phyloP scores from a whole-genome alignment of 2,113 vertebrate genomes.

The Passer montanus region DNA sequence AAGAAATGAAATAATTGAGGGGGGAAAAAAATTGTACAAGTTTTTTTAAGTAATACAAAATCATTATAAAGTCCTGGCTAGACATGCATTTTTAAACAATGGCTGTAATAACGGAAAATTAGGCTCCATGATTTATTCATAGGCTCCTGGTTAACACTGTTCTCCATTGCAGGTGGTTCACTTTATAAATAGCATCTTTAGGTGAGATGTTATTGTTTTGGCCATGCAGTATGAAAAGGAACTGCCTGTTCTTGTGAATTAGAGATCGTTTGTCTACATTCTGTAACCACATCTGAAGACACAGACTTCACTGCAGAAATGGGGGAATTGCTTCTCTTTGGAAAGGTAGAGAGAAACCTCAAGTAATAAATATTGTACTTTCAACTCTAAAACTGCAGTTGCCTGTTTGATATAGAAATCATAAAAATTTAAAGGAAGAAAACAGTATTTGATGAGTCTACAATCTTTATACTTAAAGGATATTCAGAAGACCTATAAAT shows the following conservation, averaged over 20 bases:
- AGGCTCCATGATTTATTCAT: conserved; percentile 80
- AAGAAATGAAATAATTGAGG: conserved; percentile 53
- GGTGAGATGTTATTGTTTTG: conserved; percentile 43
- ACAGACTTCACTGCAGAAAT: background rate
- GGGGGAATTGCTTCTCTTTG: background rate
- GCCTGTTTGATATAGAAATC: conserved; percentile 47
- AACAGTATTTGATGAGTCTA: conserved; percentile 74
- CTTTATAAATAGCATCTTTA: conserved; percentile 68
- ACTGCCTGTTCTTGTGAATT: background rate
- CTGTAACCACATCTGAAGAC: background rate
- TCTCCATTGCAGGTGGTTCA: conserved; percentile 55
- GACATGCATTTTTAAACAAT: conserved; percentile 81
- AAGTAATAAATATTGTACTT: background rate
- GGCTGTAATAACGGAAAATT: conserved; percentile 80
- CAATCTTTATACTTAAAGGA: conserved; percentile 71
- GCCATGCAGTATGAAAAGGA: background rate
- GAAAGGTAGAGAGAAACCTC: background rate
- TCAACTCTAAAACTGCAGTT: conserved; percentile 11
- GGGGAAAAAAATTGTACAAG: conserved; percentile 12
- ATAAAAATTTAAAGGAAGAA: conserved; percentile 62
- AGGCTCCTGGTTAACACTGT: conserved; percentile 73
- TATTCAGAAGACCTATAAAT: conserved; percentile 71
- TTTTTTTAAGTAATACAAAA: conserved; percentile 76
- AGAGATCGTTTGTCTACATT: background rate
- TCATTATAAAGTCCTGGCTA: conserved; percentile 71